phyloP scores from a whole-genome alignment of 2,797 vertebrate species.

The Periophthalmus magnuspinnatus region DNA sequence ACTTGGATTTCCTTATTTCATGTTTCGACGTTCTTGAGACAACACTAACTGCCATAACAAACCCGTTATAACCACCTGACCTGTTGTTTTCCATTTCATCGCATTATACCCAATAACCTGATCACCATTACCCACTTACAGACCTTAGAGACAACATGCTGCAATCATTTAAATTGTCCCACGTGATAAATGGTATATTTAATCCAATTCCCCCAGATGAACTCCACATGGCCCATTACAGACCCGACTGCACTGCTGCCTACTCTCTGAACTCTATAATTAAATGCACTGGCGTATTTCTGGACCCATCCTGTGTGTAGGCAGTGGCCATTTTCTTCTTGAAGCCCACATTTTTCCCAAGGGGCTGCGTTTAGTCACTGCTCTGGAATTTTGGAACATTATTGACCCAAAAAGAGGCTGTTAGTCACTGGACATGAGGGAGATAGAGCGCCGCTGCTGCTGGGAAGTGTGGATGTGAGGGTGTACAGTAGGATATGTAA shows the following conservation, averaged over 20 bases:
- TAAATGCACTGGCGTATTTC: conserved; percentile 33
- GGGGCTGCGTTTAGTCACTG: conserved; percentile 55
- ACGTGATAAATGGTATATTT: conserved; percentile 22
- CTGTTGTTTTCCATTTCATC: not conserved
- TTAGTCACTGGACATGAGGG: conserved; percentile 64
- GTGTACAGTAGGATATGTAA: conserved; percentile 53
- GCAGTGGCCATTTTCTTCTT: conserved; percentile 39
- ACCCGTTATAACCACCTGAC: not conserved
- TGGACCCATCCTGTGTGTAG: conserved; percentile 34
- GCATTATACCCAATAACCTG: not conserved
- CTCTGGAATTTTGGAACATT: conserved; percentile 68
- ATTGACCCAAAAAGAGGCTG: conserved; percentile 50
- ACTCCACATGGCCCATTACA: conserved; percentile 21
- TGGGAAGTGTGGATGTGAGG: conserved; percentile 42
- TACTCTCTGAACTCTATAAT: conserved; percentile 30
- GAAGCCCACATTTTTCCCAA: conserved; percentile 57
- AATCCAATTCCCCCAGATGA: conserved; percentile 15
- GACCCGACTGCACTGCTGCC: conserved; percentile 24
- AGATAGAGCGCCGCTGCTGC: conserved; percentile 55
- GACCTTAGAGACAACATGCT: conserved; percentile 9
- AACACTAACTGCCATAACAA: not conserved
- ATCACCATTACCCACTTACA: not conserved
- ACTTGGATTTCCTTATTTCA: not conserved
- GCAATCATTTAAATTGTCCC: conserved; percentile 16
- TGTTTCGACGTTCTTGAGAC: not conserved